Percentiles rank a stretch among this genome's conserved stretches.
Evolutionary conservation across 2,888 invertebrate genomes (phyloP).

Genomic region (Pristionchus entomophagus): DNA sequence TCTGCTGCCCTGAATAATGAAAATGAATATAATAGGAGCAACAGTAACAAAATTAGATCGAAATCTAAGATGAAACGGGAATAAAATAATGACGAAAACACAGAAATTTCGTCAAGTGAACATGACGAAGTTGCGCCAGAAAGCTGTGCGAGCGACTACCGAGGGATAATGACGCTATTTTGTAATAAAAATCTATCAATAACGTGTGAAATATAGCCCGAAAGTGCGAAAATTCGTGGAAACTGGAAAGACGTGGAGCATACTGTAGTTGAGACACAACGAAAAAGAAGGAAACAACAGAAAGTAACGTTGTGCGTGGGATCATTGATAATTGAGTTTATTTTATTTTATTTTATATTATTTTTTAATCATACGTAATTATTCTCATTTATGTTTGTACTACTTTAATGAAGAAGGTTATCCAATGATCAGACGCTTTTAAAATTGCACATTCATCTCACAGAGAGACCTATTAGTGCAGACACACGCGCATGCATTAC

Average conservation of each 20-base stretch:
- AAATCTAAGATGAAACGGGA: neutral
- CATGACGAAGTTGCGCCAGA: too few species aligned
- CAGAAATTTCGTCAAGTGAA: too few species aligned
- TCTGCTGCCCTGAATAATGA: neutral
- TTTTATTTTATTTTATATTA: too few species aligned
- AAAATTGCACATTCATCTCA: too few species aligned
- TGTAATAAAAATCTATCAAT: neutral
- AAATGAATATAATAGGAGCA: neutral
- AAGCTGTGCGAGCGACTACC: neutral
- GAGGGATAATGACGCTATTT: neutral
- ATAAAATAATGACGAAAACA: too few species aligned
- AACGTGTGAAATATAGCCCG: neutral
- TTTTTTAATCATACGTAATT: too few species aligned
- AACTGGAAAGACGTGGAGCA: neutral
- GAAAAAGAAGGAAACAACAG: neutral
- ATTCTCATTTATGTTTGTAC: too few species aligned
- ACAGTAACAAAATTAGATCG: neutral
- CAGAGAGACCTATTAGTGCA: too few species aligned
- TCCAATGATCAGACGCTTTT: too few species aligned
- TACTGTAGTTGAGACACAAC: slow-evolving; percentile 15
- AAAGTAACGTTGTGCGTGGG: neutral
- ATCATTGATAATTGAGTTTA: too few species aligned
- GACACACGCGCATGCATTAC: neutral
- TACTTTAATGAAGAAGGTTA: too few species aligned
- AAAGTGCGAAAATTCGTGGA: slow-evolving; percentile 38